Percentiles rank a stretch among this genome's conserved stretches.
Evolutionary conservation across 2,797 vertebrate species (phyloP).

Genomic region (Picus viridis): DNA sequence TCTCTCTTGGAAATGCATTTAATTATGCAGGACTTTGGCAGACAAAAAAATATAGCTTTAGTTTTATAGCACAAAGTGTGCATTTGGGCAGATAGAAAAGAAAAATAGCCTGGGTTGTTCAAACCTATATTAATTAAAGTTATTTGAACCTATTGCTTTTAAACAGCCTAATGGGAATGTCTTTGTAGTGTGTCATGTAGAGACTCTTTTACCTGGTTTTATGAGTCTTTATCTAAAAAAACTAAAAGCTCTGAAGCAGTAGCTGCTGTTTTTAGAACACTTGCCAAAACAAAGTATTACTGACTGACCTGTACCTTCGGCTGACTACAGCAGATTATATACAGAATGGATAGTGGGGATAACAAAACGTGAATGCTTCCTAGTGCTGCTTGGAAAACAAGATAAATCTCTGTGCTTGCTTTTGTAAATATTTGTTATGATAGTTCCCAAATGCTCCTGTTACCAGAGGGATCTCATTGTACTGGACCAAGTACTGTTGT

Average conservation of each 20-base stretch:
- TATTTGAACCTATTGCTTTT: background rate
- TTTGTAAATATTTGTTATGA: conserved; percentile 53
- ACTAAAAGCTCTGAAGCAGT: background rate
- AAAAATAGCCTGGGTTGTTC: background rate
- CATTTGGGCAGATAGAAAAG: background rate
- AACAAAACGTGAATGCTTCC: background rate
- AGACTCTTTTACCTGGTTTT: background rate
- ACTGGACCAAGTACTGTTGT: background rate
- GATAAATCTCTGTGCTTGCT: background rate
- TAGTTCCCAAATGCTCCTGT: conserved; percentile 5
- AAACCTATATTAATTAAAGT: background rate
- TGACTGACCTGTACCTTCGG: background rate
- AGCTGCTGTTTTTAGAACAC: conserved; percentile 16
- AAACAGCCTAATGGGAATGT: background rate
- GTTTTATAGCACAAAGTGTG: background rate
- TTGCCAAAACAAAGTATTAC: conserved; percentile 3
- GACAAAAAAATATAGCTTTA: background rate
- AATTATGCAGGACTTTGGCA: background rate
- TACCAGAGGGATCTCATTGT: conserved; percentile 13
- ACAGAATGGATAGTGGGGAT: background rate
- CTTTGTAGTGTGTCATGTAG: background rate
- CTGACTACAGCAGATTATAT: background rate
- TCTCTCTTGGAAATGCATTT: background rate
- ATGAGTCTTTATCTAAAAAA: background rate
- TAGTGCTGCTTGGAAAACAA: conserved; percentile 14